Conservation (phyloP, 2,888 invertebrate species). For the Drosophila mimetica region DNA sequence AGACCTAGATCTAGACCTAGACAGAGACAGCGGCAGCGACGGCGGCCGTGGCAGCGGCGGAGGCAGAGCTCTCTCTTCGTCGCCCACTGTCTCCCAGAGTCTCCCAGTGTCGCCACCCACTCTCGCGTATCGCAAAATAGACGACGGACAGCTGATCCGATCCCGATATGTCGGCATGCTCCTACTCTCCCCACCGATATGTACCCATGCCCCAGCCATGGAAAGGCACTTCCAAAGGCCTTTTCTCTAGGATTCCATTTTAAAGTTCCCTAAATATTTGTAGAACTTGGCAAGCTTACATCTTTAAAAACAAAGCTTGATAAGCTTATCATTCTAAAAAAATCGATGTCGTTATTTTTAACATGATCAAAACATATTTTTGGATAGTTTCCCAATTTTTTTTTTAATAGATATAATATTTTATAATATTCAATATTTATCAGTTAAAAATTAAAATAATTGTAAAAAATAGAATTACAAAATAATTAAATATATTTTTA, state of each 20-base stretch:
- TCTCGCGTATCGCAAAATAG: constrained; percentile 18
- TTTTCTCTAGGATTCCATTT: not conserved
- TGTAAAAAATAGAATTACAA: no score
- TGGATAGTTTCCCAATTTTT: no score
- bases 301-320: no score
- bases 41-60: not conserved
- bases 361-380: no score
- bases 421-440: no score
- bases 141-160: constrained; percentile 6
- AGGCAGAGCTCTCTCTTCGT: not conserved
- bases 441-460: no score
- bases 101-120: constrained; percentile 18
- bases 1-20: constrained; percentile 51
- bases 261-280: no score
- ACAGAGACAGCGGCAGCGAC: constrained; percentile 9
- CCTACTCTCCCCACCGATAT: constrained; percentile 5
- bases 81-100: constrained; percentile 18
- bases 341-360: no score
- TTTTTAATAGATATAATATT: no score
- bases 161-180: not conserved
- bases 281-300: no score
- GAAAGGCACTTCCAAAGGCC: constrained; percentile 5
- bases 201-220: not conserved
- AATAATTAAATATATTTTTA: no score
- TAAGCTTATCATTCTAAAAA: no score